Conservation (phyloP, 2,888 invertebrate genomes). For the Temnothorax rugatulus region DNA sequence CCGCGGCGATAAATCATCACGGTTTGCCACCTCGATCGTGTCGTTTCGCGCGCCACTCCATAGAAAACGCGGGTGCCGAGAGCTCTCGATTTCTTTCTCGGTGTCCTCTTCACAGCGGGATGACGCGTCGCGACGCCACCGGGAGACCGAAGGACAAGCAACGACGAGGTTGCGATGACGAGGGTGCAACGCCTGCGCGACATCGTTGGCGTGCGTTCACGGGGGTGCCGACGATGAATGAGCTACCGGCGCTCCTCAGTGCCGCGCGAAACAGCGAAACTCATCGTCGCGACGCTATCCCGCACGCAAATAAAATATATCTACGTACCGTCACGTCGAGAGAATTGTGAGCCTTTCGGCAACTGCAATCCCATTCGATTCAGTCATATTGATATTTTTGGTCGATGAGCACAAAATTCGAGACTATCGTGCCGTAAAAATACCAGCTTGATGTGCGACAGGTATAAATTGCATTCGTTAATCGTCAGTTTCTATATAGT, state of each 20-base stretch:
- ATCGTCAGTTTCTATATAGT: not conserved
- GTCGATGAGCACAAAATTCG: not conserved
- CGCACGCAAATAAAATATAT: slow-evolving; percentile 6
- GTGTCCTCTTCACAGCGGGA: not conserved
- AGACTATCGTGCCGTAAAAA: not conserved
- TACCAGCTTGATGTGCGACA: not conserved
- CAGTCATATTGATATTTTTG: not conserved
- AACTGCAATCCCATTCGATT: not conserved
- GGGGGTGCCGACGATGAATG: slow-evolving; percentile 65
- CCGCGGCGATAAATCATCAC: slow-evolving; percentile 34
- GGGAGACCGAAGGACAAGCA: slow-evolving; percentile 19
- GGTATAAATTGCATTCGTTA: slow-evolving; percentile 3
- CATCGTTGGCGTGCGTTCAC: slow-evolving; percentile 38
- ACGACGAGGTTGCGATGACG: not conserved
- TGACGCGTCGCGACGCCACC: slow-evolving; percentile 29
- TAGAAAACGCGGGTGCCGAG: slow-evolving; percentile 8
- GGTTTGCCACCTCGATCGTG: slow-evolving; percentile 33
- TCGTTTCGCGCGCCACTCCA: slow-evolving; percentile 8
- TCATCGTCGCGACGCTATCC: slow-evolving; percentile 62
- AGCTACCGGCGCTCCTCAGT: slow-evolving; percentile 72
- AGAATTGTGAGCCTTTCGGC: not conserved
- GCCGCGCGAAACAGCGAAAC: slow-evolving; percentile 76
- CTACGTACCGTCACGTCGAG: not conserved
- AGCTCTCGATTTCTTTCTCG: slow-evolving; percentile 35
- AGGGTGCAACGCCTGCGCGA: slow-evolving; percentile 76